Conservation (phyloP, 2,888 invertebrate genomes). For the Ferrisia virgata region DNA sequence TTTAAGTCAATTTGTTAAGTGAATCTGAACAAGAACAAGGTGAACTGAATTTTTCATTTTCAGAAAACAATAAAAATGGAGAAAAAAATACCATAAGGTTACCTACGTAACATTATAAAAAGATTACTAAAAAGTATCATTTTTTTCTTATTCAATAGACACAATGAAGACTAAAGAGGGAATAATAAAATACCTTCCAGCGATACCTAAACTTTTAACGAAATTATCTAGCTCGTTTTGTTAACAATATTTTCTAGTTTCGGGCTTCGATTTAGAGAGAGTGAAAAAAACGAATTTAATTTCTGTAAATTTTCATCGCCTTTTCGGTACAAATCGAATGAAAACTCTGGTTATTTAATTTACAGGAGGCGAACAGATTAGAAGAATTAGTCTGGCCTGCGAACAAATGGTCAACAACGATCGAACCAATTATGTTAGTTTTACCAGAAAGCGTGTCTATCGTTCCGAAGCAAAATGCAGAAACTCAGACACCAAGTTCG, state of each 20-base stretch:
- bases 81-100: no score
- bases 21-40: no score
- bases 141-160: no score
- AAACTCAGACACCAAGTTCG: conserved; percentile 40
- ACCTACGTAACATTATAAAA: no score
- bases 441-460: conserved; percentile 35
- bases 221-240: neutral
- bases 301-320: neutral
- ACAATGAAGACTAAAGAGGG: no score
- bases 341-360: neutral
- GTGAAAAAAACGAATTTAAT: neutral
- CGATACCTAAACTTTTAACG: neutral
- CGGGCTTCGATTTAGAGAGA: neutral
- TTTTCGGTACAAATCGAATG: neutral
- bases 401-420: conserved; percentile 31
- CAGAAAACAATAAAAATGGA: no score
- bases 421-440: conserved; percentile 45
- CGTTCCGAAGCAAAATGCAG: conserved; percentile 37
- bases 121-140: no score
- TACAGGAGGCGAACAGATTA: conserved; percentile 40
- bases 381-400: conserved; percentile 43
- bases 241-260: neutral
- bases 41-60: no score
- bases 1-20: no score
- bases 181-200: no score